These are phyloP conservation scores for Coendou prehensilis DNA, from an alignment of 2,797 vertebrate genomes.

Conservation along the genomic window DNA sequence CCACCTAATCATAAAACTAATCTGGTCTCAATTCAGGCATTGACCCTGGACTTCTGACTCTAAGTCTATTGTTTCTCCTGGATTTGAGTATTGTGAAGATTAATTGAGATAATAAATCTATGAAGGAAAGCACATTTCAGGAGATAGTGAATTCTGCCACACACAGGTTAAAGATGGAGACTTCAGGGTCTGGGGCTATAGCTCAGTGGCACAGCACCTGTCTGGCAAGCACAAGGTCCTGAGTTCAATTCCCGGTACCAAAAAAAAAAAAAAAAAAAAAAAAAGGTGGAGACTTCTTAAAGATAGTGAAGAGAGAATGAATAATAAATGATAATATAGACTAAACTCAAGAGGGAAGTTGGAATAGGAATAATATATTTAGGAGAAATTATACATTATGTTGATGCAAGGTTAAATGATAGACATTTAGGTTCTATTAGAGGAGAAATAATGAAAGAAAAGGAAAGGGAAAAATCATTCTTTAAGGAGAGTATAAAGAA, in stretches of 20 bases:
- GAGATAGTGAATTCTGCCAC: background rate
- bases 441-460: background rate
- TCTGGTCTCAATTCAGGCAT: background rate
- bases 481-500: slow-evolving; percentile 29
- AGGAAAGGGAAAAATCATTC: too few relatives aligned
- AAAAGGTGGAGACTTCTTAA: background rate
- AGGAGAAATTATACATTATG: background rate
- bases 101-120: slow-evolving; percentile 5
- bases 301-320: background rate
- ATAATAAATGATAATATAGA: background rate
- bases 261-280: background rate
- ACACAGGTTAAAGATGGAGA: background rate
- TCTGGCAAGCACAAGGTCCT: too few relatives aligned
- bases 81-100: slow-evolving; percentile 8
- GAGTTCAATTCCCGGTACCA: too few relatives aligned
- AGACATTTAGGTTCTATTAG: background rate
- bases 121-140: background rate
- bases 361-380: background rate
- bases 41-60: slow-evolving; percentile 2
- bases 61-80: background rate
- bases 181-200: too few relatives aligned
- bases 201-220: too few relatives aligned
- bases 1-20: slow-evolving; percentile 43
- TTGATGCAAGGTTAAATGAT: background rate
- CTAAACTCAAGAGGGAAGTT: slow-evolving; percentile 16